Base-by-base conservation (phyloP, 1,140 invertebrate species). In the Leptinotarsa defecta region DNA sequence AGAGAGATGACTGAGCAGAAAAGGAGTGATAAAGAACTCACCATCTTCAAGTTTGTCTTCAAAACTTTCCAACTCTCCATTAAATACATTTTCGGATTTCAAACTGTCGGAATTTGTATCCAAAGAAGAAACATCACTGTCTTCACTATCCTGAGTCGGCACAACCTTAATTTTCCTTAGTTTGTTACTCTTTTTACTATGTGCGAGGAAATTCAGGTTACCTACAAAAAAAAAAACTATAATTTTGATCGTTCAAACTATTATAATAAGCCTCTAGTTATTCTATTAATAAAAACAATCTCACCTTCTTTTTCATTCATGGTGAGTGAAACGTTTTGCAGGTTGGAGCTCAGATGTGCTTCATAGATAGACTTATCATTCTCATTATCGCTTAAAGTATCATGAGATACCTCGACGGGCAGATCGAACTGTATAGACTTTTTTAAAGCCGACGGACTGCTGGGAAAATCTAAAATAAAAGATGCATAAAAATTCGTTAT, bases 281-380 rank as follows among this genome's bases (percentile, higher is more conserved):
- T 13, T 52, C n/a, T 43, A 72, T 19, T 43, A 11, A 3, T 43
- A 43, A 43, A 11, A 43, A 43, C 2, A 43, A 11, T 17, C 34
- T 74, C 78, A 83, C 83, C 84, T 79, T 85, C 82, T 77, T 84
- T 85, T 77, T 86, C 85, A 76, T 83, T 86, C 83, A 86, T 84
- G 34, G 81, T 85, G 34, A 86, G 77, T 20, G 82, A 81, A 20
- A 86, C 85, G 74, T 85, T 84, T 76, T 86, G 83, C 71, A 86
- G 76, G 81, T 86, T 86, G 13, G 83, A 83, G 80, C 84, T 85
- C 70, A 86, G 77, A 77, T 84, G 83, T 34, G 85, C 85, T 77
- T 85, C 84, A 76, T 86, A 86, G 15, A 85, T 76, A 19, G 84
- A 85, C 76, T 82, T 83, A 71, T 86, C 85, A 80, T 86, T 86